Base-by-base conservation (phyloP, 2,797 vertebrate species). In the Chloroceryle inda region DNA sequence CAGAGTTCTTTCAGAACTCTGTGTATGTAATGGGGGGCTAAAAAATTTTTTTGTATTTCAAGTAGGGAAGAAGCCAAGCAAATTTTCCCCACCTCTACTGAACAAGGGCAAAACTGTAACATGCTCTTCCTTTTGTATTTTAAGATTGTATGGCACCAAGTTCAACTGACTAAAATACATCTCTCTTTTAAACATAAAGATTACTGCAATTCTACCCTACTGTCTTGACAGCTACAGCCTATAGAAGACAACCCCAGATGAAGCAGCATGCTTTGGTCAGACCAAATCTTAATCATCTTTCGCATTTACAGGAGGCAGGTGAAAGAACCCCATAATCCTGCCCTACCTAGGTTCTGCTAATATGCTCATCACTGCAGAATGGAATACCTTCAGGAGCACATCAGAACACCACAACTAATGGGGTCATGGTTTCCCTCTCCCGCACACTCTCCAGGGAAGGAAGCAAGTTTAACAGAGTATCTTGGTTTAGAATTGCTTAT, bases 331-430 rank as follows among this genome's bases (percentile, higher is more conserved):
- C 72, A n/a, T 47, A 77, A 85, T 37, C 72, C 55, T 61, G 13
- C 4, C 26, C 59, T 13, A 0, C 1, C 19, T 11, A 40, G 10
- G 35, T 11, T 31, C 89, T 77, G 69, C 50, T 33, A 45, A 63
- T 13, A 22, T 0, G 1, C 33, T 50, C n/a, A 26, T 31, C 3
- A 0, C 56, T 7, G 10, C 81, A 55, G 29, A 53, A 35, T 56
- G 2, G 16, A 74, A 9, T 5, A 31, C 53, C 72, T 96, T 11
- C 58, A 88, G 72, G 45, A 89, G 49, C 0, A 0, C 68, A 14
- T 49, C 63, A 61, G 67, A 44, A 9, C 61, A 77, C 6, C 33
- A 50, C 37, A 82, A 3, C 61, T 49, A 27, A 50, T 31, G 21
- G 24, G 31, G 83, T 29, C 66, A 20, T 9, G 13, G 20, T 3